Evolutionary conservation across 2,888 invertebrate genomes (phyloP).

Genomic region (Caenorhabditis parvicauda): DNA sequence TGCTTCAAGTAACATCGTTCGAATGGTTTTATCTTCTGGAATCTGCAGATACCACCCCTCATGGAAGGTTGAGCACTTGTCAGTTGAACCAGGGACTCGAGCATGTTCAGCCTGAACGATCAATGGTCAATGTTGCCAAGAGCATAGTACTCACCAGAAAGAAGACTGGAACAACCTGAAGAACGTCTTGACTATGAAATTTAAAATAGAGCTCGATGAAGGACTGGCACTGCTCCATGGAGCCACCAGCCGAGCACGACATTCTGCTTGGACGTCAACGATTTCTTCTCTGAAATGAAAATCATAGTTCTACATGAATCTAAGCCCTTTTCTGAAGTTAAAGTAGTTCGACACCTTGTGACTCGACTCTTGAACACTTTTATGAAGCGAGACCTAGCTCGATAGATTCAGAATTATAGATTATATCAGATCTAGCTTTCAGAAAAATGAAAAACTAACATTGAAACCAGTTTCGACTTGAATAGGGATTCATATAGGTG

Average conservation of each 20-base stretch:
- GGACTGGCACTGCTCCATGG: slow-evolving; percentile 33
- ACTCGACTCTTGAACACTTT: too few species aligned
- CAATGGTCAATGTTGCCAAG: not conserved
- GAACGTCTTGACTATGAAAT: slow-evolving; percentile 13
- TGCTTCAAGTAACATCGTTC: slow-evolving; percentile 36
- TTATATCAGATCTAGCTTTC: not conserved
- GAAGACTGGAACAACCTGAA: slow-evolving; percentile 23
- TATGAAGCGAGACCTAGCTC: too few species aligned
- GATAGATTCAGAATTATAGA: too few species aligned
- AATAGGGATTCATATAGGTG: slow-evolving; percentile 38
- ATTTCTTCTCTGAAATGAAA: slow-evolving; percentile 18
- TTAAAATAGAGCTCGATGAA: slow-evolving; percentile 16
- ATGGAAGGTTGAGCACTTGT: slow-evolving; percentile 33
- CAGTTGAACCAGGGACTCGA: slow-evolving; percentile 9
- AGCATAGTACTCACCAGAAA: slow-evolving; percentile 10
- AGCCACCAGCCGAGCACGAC: slow-evolving; percentile 30
- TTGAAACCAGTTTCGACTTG: slow-evolving; percentile 25
- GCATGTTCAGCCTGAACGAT: slow-evolving; percentile 7
- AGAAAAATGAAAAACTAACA: slow-evolving; percentile 9
- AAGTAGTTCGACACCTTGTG: too few species aligned
- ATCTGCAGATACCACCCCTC: slow-evolving; percentile 37
- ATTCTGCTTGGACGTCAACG: slow-evolving; percentile 46
- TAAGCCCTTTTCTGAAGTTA: too few species aligned
- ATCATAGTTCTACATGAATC: too few species aligned
- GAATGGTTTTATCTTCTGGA: slow-evolving; percentile 41